phyloP scores from a whole-genome alignment of 1,140 invertebrate genomes.

The Drosophila elegans region DNA sequence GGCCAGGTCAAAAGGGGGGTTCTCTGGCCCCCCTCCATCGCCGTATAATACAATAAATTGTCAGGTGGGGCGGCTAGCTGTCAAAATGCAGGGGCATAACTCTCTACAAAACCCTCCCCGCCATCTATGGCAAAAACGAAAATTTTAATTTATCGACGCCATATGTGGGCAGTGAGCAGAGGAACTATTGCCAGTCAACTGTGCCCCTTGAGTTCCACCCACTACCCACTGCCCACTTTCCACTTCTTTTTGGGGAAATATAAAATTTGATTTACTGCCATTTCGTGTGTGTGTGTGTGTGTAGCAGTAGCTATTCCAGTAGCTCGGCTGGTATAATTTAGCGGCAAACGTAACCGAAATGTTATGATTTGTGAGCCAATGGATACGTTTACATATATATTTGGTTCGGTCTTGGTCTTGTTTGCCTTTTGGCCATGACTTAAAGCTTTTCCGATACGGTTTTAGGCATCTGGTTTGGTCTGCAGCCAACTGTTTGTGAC shows the following conservation, averaged over 20 bases:
- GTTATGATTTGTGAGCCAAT: slow-evolving; percentile 80
- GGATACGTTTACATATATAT: slow-evolving; percentile 49
- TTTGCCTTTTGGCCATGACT: slow-evolving; percentile 40
- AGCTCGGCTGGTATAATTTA: slow-evolving; percentile 69
- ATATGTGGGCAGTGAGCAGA: slow-evolving; percentile 80
- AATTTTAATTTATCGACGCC: slow-evolving; percentile 84
- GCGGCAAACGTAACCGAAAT: slow-evolving; percentile 75
- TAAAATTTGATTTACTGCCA: slow-evolving; percentile 84
- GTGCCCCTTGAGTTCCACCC: neutral
- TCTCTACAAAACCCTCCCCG: slow-evolving; percentile 8
- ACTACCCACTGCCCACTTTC: slow-evolving; percentile 3
- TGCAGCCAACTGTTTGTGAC: slow-evolving; percentile 22
- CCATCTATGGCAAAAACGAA: slow-evolving; percentile 57
- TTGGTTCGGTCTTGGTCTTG: slow-evolving; percentile 9
- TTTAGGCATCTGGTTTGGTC: slow-evolving; percentile 20
- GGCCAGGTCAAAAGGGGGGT: slow-evolving; percentile 53
- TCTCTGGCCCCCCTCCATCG: neutral
- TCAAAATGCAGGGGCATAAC: slow-evolving; percentile 76
- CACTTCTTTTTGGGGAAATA: slow-evolving; percentile 71
- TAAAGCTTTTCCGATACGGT: slow-evolving; percentile 53
- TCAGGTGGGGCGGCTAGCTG: slow-evolving; percentile 75
- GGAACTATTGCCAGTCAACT: slow-evolving; percentile 56
- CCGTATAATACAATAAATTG: slow-evolving; percentile 80
- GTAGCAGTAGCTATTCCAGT: slow-evolving; percentile 28
- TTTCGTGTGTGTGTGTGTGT: slow-evolving; percentile 31